A percentile compares a stretch with the other conserved stretches of the same genome.
Conservation (phyloP, 1,140 invertebrate genomes). For the Lethocerus indicus region DNA sequence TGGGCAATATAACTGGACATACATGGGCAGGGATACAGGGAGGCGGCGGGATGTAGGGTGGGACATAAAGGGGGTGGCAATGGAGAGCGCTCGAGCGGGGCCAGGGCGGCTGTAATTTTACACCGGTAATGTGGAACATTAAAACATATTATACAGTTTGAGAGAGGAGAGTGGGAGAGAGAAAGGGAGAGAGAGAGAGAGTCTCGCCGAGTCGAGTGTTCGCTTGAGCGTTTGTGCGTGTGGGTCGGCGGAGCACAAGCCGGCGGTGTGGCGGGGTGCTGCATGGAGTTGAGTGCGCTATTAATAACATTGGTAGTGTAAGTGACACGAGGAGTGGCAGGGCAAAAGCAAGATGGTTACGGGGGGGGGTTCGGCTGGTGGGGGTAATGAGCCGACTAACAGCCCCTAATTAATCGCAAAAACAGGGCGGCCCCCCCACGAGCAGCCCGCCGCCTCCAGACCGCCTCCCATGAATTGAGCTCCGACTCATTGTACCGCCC, state of each 20-base stretch:
- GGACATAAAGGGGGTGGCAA: too few species aligned
- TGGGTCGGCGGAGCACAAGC: too few species aligned
- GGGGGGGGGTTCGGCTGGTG: neutral
- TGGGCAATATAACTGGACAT: too few species aligned
- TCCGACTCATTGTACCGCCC: too few species aligned
- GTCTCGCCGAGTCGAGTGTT: too few species aligned
- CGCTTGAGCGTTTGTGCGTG: too few species aligned
- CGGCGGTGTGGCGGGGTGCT: too few species aligned
- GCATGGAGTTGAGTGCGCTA: constrained; percentile 2
- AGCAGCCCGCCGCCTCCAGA: neutral
- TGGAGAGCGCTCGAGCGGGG: neutral
- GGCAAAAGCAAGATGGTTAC: neutral
- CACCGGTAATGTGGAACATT: constrained; percentile 1
- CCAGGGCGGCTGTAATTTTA: neutral
- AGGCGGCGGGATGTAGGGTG: too few species aligned
- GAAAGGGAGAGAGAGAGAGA: too few species aligned
- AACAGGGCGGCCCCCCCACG: neutral
- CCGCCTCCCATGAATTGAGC: neutral
- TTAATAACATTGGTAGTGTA: constrained; percentile 11
- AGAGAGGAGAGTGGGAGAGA: neutral
- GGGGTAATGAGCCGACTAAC: constrained; percentile 10
- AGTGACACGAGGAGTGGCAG: constrained; percentile 8
- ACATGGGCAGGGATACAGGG: too few species aligned
- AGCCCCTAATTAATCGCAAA: constrained; percentile 9
- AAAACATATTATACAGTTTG: constrained; percentile 6